Evolutionary conservation across 1,140 invertebrate genomes (phyloP), one percentile per base, ranked within the genome.

Genomic region (Hylyphantes graminicola): DNA sequence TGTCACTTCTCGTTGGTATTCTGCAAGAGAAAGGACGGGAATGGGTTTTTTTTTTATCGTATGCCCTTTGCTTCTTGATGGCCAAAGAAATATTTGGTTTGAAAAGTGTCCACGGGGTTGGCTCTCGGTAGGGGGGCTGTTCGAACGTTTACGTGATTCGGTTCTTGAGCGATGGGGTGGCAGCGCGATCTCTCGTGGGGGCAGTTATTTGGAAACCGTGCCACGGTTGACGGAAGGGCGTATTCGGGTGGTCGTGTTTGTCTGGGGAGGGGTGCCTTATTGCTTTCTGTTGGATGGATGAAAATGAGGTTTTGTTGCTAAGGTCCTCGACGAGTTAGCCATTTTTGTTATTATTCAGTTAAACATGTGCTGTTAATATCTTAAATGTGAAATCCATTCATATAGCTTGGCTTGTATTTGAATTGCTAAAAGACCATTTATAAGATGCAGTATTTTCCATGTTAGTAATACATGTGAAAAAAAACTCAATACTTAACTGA

Each of bases 71-170:
- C 48, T 67, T 21, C 19, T 11, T 48, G 13, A 19, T 70, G 48
- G 35, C 15, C 9, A 7, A 54, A 17, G 73, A 81, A 81, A 81
- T 81, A 81, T 81, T 81, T 81, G 79, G 68, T 72, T 81, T 81
- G 79, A 81, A 73, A 73, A 81, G 77, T 79, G 57, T 51, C 65
- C 65, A 13, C 19, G 55, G 13, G 19, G 15, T 54, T 50, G 48
- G 11, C 63, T 35, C 63, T 50, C 64, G 12, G 17, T 10, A 57
- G 77, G n/a, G 77, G 59, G 21, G 13, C 8, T 15, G 61, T 79
- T 57, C 77, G 11, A 15, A 57, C 54, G 35, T 79, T 35, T 79
- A 79, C 77, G 77, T 79, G 77, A 79, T 57, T 21, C 19, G 63
- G 55, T 65, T 78, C 63, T 21, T 7, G 74, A 76, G 50, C 59